phyloP scores from a whole-genome alignment of 2,888 invertebrate species.

The Lapara coniferarum region DNA sequence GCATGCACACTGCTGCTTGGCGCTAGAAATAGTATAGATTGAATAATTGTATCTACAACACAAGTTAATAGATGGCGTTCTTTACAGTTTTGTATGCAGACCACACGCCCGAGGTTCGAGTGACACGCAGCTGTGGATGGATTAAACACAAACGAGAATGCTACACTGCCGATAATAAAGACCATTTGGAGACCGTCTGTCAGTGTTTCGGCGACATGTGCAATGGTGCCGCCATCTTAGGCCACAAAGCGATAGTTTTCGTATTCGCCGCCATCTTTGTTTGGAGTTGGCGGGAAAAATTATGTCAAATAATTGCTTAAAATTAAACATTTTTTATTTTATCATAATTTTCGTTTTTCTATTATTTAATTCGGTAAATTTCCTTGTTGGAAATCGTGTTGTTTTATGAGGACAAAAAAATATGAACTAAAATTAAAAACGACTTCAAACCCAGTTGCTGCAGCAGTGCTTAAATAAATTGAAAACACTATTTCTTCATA shows the following conservation, averaged over 20 bases:
- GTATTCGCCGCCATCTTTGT: slow-evolving; percentile 42
- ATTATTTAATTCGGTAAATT: background rate
- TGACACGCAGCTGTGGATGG: slow-evolving; percentile 86
- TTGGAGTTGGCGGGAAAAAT: slow-evolving; percentile 47
- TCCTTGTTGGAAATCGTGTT: background rate
- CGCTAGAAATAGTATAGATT: no score
- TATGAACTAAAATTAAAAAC: no score
- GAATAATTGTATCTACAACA: background rate
- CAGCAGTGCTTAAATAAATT: no score
- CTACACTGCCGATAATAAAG: slow-evolving; percentile 83
- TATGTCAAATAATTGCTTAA: slow-evolving; percentile 24
- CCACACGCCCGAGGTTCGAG: slow-evolving; percentile 64
- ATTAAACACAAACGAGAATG: slow-evolving; percentile 72
- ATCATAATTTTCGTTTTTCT: background rate
- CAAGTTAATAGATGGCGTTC: slow-evolving; percentile 15
- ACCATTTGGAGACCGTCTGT: slow-evolving; percentile 84
- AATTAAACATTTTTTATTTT: background rate
- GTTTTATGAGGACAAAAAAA: no score
- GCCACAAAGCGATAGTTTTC: slow-evolving; percentile 48
- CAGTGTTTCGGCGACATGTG: slow-evolving; percentile 85
- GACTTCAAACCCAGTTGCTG: no score
- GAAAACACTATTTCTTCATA: background rate
- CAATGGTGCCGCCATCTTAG: slow-evolving; percentile 64
- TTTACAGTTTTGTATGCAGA: slow-evolving; percentile 65
- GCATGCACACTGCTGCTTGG: no score